Evolutionary conservation across 2,797 vertebrate genomes (phyloP).

Genomic region (Acanthiza pusilla): DNA sequence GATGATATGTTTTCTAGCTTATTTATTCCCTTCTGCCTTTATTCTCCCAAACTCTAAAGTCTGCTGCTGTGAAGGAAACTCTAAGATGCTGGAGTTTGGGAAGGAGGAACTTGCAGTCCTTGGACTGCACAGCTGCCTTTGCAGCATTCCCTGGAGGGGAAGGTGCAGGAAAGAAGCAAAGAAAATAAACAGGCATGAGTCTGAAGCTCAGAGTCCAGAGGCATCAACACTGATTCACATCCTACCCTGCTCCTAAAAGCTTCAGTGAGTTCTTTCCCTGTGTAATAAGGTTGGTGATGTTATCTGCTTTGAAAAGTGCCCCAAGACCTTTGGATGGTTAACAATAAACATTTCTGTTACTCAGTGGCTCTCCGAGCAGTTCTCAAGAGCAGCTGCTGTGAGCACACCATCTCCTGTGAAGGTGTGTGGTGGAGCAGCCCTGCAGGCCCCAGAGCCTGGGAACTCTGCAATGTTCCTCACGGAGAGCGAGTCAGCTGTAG

Average conservation of each 20-base stretch:
- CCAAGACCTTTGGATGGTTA: background rate
- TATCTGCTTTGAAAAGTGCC: background rate
- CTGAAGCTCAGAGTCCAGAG: background rate
- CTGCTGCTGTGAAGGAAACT: constrained; percentile 41
- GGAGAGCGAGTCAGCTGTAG: background rate
- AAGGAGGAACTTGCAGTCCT: background rate
- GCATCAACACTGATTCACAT: background rate
- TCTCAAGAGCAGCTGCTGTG: background rate
- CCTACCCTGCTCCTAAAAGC: background rate
- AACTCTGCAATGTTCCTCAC: background rate
- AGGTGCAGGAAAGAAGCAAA: background rate
- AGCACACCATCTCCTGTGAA: background rate
- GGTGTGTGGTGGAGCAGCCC: background rate
- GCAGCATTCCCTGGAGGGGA: background rate
- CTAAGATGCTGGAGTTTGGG: background rate
- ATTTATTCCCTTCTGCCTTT: constrained; percentile 65
- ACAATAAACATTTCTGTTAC: background rate
- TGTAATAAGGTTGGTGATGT: background rate
- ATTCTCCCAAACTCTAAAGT: constrained; percentile 39
- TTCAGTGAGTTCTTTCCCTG: background rate
- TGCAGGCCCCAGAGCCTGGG: background rate
- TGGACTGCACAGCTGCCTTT: background rate
- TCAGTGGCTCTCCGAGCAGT: background rate
- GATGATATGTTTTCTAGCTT: constrained; percentile 70
- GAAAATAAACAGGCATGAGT: background rate